phyloP scores from a whole-genome alignment of 2,797 vertebrate genomes.

The Eupleurogrammus muticus region DNA sequence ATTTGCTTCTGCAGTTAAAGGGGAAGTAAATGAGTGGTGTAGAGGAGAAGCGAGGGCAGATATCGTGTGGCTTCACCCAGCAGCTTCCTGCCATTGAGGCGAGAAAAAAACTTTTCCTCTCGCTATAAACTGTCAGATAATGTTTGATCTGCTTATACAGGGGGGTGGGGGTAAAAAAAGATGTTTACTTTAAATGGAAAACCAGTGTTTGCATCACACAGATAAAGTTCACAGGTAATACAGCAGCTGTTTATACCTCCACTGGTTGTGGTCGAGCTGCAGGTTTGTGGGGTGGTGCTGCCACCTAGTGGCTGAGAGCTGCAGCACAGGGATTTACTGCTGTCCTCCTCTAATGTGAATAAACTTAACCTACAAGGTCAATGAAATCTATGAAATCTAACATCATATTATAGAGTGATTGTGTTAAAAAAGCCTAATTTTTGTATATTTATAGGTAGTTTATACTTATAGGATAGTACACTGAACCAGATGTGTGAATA shows the following conservation, averaged over 20 bases:
- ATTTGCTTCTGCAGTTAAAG: conserved; percentile 16
- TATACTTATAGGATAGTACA: no score
- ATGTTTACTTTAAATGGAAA: neutral
- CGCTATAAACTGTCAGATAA: neutral
- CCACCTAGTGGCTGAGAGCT: conserved; percentile 40
- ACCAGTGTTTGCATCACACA: neutral
- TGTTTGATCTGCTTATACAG: neutral
- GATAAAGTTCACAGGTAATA: neutral
- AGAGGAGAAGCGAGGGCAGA: conserved; percentile 48
- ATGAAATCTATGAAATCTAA: neutral
- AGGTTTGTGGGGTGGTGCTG: conserved; percentile 19
- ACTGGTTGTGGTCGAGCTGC: neutral
- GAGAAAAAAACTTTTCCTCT: neutral
- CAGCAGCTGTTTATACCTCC: neutral
- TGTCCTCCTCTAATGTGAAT: neutral
- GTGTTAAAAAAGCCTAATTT: no score
- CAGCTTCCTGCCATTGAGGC: conserved; percentile 1
- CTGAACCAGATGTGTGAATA: no score
- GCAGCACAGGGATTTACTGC: conserved; percentile 20
- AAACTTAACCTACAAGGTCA: neutral
- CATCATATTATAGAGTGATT: no score
- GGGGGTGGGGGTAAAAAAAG: neutral
- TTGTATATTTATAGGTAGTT: no score
- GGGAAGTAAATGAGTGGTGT: conserved; percentile 50
- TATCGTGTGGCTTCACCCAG: conserved; percentile 40